A percentile compares a stretch with the other conserved stretches of the same genome.
Conservation (phyloP, 2,888 invertebrate species). For the Spodoptera exigua region DNA sequence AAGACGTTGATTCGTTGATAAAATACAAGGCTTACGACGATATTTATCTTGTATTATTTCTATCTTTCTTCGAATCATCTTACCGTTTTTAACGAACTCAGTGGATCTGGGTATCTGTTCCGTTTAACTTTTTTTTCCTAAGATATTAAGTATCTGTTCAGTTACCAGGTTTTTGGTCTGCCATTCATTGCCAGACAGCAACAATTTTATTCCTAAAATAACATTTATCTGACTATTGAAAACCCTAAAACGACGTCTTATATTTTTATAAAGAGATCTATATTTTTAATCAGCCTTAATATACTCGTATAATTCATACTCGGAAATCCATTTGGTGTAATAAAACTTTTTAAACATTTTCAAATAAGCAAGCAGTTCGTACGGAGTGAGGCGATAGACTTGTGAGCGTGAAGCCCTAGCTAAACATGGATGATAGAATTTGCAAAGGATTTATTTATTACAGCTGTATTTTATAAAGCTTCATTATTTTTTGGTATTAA, state of each 20-base stretch:
- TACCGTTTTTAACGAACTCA: conserved; percentile 58
- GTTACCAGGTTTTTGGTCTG: too few relatives aligned
- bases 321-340: conserved; percentile 73
- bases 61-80: conserved; percentile 64
- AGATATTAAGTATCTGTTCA: conserved; percentile 4
- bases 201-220: too few relatives aligned
- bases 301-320: conserved; percentile 61
- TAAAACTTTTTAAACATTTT: conserved; percentile 79
- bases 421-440: conserved; percentile 61
- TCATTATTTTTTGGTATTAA: too few relatives aligned
- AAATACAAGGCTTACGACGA: conserved; percentile 68
- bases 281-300: conserved; percentile 12
- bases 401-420: conserved; percentile 80
- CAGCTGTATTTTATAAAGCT: too few relatives aligned
- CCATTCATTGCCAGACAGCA: too few relatives aligned
- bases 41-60: conserved; percentile 71
- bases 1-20: conserved; percentile 74
- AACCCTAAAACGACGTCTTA: too few relatives aligned
- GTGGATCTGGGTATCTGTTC: conserved; percentile 44
- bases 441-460: conserved; percentile 1
- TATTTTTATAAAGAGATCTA: too few relatives aligned
- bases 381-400: conserved; percentile 77
- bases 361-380: conserved; percentile 80
- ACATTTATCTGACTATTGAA: too few relatives aligned
- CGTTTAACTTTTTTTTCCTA: conserved; percentile 19